Conservation (phyloP, 2,888 invertebrate species). For the Griposia aprilina region DNA sequence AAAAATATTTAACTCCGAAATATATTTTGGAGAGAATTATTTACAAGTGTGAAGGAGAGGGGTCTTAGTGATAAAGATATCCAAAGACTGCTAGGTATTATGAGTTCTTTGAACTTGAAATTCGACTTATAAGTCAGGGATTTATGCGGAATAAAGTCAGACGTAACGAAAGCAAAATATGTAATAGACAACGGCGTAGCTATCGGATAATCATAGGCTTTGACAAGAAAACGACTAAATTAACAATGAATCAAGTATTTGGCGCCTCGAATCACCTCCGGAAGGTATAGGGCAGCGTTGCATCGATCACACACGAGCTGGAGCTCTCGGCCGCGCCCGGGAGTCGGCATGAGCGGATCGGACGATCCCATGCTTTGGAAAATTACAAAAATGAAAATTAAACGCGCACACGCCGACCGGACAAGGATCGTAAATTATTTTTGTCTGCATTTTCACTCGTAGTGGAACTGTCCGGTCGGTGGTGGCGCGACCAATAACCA, state of each 20-base stretch:
- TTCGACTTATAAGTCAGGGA: conserved; percentile 86
- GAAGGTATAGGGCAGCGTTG: conserved; percentile 70
- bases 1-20: conserved; percentile 87
- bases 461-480: conserved; percentile 55
- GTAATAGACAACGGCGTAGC: conserved; percentile 82
- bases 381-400: conserved; percentile 63
- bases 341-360: conserved; percentile 70
- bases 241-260: conserved; percentile 75
- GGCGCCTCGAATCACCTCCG: conserved; percentile 75
- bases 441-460: conserved; percentile 54
- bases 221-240: conserved; percentile 79
- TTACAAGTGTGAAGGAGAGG: conserved; percentile 86
- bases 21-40: conserved; percentile 90
- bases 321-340: conserved; percentile 64
- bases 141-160: conserved; percentile 86
- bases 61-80: conserved; percentile 90
- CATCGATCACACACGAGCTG: conserved; percentile 65
- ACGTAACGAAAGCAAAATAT: conserved; percentile 80
- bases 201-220: conserved; percentile 81
- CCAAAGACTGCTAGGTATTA: conserved; percentile 90
- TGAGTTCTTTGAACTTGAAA: conserved; percentile 87
- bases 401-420: conserved; percentile 48
- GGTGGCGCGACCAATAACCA: conserved; percentile 66
- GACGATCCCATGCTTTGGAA: conserved; percentile 72
- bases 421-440: conserved; percentile 49